Evolutionary conservation across 1,140 invertebrate genomes (phyloP).

Genomic region (Psix sp.): DNA sequence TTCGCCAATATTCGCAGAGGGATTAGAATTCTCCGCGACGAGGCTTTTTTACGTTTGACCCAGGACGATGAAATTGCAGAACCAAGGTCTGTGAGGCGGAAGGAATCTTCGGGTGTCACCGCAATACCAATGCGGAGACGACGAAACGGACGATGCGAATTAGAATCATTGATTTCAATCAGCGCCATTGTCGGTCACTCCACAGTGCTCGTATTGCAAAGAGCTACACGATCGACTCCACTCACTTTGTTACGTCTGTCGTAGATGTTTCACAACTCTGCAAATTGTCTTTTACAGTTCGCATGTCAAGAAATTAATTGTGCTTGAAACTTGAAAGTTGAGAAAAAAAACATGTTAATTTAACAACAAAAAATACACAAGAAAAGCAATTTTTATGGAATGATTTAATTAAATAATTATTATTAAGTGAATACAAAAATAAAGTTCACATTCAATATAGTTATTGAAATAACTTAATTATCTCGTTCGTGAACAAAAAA

Average conservation of each 20-base stretch:
- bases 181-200: slow-evolving; percentile 73
- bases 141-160: slow-evolving; percentile 65
- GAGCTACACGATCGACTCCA: slow-evolving; percentile 11
- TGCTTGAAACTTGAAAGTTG: no score
- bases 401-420: no score
- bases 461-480: no score
- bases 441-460: slow-evolving; percentile 5
- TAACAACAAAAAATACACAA: no score
- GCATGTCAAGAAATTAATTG: no score
- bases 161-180: slow-evolving; percentile 74
- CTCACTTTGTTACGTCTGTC: slow-evolving; percentile 16
- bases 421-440: no score
- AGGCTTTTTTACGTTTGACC: slow-evolving; percentile 72
- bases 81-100: slow-evolving; percentile 69
- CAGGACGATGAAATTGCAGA: slow-evolving; percentile 73
- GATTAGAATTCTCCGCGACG: slow-evolving; percentile 28
- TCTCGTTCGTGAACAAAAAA: no score
- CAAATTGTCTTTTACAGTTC: no score
- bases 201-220: slow-evolving; percentile 53
- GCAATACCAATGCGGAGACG: slow-evolving; percentile 65
- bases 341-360: no score
- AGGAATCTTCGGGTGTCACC: slow-evolving; percentile 69
- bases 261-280: slow-evolving; percentile 14
- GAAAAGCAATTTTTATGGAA: no score
- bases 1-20: slow-evolving; percentile 37